Evolutionary conservation across 2,113 vertebrate genomes (phyloP), one percentile per base, ranked within the genome.

Genomic region (Athene cunicularia): DNA sequence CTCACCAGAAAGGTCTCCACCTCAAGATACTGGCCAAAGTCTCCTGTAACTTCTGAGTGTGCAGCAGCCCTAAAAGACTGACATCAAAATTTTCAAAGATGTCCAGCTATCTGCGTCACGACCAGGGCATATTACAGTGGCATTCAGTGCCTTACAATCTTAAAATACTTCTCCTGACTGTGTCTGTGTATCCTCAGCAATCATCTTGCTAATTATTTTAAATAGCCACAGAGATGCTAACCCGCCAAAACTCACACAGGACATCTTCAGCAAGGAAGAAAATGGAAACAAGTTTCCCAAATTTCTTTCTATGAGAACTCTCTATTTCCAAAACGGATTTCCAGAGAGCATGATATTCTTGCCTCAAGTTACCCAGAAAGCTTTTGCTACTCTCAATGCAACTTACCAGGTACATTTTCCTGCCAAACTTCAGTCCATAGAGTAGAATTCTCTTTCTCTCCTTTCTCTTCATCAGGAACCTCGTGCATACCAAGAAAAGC

Each of bases 401-500:
- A 86, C 88, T 37, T 98, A 99, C 99, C 99, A 93, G 99, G 99
- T 26, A 99, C 99, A 11, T 99, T 99, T 95, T 99, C 99, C 97
- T 99, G 99, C 99, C 99, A 99, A 71, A 99, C 99, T 98, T 99
- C 99, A 20, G 98, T 97, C 99, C 99, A 99, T 59, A 99, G 96
- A 41, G 97, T 97, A 88, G 98, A 98, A 56, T 99, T 98, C 22
- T 99, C 98, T 88, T 98, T 98, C 81, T 99, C 99, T 47, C 98
- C 98, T 92, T 99, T 99, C 85, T 99, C 99, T 93, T 99, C 99
- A 63, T 99, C 98, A 0, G 98, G 74, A n/a, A 99, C 96, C 96
- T 99, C 99, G 79, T 99, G 99, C 99, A 99, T 99, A 53, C 99
- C 99, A 86, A 99, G 97, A 98, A 99, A 99, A 26, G 99, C 99